Conservation (phyloP, 2,797 vertebrate species). For the Mergus octosetaceus region DNA sequence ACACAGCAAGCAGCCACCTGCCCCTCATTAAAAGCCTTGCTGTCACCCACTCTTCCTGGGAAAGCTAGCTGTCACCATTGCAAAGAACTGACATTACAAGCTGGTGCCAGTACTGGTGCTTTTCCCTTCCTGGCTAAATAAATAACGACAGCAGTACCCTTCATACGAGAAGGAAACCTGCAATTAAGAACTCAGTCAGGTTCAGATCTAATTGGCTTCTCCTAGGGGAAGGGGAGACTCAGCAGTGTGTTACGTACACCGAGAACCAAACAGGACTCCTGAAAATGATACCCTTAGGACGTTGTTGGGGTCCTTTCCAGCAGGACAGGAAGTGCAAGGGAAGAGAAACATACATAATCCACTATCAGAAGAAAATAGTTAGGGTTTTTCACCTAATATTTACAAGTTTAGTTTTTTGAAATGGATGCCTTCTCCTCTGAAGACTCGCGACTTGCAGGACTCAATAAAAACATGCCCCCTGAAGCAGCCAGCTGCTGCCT, state of each 20-base stretch:
- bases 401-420: neutral
- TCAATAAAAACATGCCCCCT: neutral
- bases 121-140: neutral
- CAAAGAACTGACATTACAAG: neutral
- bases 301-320: neutral
- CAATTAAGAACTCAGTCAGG: neutral
- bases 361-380: neutral
- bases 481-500: constrained; percentile 27
- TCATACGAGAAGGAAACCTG: neutral
- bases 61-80: neutral
- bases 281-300: neutral
- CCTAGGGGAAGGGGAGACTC: neutral
- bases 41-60: neutral
- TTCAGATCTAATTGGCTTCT: neutral
- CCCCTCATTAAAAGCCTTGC: neutral
- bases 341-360: neutral
- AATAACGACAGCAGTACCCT: neutral
- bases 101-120: neutral
- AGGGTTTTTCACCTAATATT: neutral
- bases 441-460: neutral
- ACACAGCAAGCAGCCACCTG: neutral
- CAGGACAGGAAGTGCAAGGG: neutral
- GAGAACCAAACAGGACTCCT: neutral
- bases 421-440: neutral
- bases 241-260: neutral